Evolutionary conservation across 2,888 invertebrate genomes (phyloP).

Genomic region (Zygogramma bicolorata): DNA sequence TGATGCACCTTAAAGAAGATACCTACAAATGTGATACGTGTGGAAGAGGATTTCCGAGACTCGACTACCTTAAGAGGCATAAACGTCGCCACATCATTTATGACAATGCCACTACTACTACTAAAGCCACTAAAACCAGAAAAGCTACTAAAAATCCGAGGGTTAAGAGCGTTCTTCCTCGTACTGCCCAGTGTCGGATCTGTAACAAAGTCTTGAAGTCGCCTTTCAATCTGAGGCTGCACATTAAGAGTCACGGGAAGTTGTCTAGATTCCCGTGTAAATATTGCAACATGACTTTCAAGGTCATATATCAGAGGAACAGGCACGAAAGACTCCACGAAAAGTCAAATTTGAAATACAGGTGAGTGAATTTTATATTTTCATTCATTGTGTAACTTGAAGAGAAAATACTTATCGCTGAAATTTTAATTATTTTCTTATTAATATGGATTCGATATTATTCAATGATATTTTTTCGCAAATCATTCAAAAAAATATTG

Average conservation of each 20-base stretch:
- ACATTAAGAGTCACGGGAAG: neutral
- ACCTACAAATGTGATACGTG: neutral
- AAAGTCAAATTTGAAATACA: neutral
- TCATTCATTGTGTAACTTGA: neutral
- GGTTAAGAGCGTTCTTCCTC: no score
- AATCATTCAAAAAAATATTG: no score
- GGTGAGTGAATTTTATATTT: neutral
- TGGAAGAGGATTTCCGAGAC: neutral
- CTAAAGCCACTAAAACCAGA: no score
- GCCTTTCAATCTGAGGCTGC: neutral
- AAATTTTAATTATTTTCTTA: no score
- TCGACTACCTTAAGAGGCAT: conserved; percentile 1
- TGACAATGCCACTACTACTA: no score
- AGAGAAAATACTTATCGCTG: no score
- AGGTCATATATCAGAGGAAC: neutral
- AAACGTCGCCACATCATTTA: neutral
- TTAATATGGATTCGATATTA: no score
- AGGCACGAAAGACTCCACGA: neutral
- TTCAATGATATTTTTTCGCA: no score
- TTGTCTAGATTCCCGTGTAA: conserved; percentile 6
- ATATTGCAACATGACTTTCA: conserved; percentile 7
- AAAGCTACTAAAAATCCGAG: no score
- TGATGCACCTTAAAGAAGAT: neutral
- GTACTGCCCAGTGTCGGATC: neutral
- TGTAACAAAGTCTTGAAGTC: neutral